These are phyloP conservation scores for Ricordea florida DNA, from an alignment of 92 coral and sea anemone genomes.

Conservation along the genomic window DNA sequence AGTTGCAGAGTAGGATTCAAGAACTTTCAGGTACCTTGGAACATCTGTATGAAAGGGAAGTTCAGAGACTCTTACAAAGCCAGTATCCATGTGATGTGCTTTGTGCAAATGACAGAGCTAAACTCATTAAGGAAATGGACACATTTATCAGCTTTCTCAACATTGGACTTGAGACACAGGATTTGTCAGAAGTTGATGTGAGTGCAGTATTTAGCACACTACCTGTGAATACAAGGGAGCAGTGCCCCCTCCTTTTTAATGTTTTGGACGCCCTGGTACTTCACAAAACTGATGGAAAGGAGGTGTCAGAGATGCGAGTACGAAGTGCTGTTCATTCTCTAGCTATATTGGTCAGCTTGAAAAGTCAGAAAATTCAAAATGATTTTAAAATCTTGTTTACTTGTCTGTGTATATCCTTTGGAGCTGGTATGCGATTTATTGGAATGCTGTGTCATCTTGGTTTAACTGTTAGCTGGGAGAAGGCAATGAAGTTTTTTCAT, in stretches of 20 bases:
- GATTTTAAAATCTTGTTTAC: conserved; percentile 31
- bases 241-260: conserved; percentile 25
- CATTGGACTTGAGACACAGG: conserved; percentile 2
- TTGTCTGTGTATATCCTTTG: conserved; percentile 28
- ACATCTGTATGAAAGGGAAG: conserved; percentile 7
- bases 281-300: conserved; percentile 11
- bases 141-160: conserved; percentile 14
- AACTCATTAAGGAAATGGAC: conserved; percentile 18
- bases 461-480: conserved; percentile 41
- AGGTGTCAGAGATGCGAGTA: conserved; percentile 21
- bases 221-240: conserved; percentile 3
- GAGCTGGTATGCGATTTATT: conserved; percentile 33
- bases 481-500: conserved; percentile 44
- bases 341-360: conserved; percentile 30
- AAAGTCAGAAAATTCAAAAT: conserved; percentile 37
- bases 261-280: conserved; percentile 26
- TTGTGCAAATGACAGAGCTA: conserved; percentile 8
- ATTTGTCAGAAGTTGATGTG: conserved; percentile 10
- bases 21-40: conserved; percentile 1
- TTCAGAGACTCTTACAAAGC: conserved; percentile 6
- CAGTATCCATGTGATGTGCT: conserved; percentile 13
- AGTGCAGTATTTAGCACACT: conserved; percentile 20
- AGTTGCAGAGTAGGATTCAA: conserved; percentile 14
- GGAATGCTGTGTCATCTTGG: conserved; percentile 36
- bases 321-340: conserved; percentile 31